Evolutionary conservation across 30 jellyfish, hydroid and myxozoan genomes (phyloP).

Genomic region (Hydractinia echinata): DNA sequence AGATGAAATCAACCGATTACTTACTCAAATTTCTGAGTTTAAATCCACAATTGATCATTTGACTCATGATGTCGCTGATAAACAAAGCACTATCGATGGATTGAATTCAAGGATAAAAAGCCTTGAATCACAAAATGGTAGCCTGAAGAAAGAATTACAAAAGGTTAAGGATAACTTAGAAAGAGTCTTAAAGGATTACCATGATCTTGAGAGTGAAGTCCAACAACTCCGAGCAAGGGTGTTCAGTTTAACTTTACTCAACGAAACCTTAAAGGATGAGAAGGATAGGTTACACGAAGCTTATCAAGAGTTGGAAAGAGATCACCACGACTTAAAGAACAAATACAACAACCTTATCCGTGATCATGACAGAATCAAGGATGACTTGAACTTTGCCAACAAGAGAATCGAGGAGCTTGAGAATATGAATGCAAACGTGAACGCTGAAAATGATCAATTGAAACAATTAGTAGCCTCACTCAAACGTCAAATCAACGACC

Average conservation of each 20-base stretch:
- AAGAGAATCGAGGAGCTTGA: conserved; percentile 72
- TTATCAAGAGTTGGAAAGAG: conserved; percentile 55
- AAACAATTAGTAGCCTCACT: conserved; percentile 47
- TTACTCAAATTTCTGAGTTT: conserved; percentile 53
- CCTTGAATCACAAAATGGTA: conserved; percentile 47
- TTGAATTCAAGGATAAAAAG: conserved; percentile 55
- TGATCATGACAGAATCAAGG: conserved; percentile 58
- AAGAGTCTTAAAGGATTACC: conserved; percentile 41
- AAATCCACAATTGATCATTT: conserved; percentile 54
- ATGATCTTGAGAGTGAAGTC: conserved; percentile 62
- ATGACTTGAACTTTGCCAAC: conserved; percentile 63
- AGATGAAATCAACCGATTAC: conserved; percentile 67
- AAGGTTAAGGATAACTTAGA: conserved; percentile 47
- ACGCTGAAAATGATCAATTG: conserved; percentile 57
- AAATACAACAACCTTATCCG: conserved; percentile 60
- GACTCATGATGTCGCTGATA: conserved; percentile 64
- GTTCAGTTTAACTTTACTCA: conserved; percentile 44
- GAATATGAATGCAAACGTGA: conserved; percentile 53
- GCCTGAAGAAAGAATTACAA: conserved; percentile 66
- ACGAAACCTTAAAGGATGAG: conserved; percentile 75
- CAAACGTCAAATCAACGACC: conserved; percentile 60
- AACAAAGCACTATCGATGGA: conserved; percentile 46
- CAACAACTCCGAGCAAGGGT: conserved; percentile 52
- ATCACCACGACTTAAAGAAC: conserved; percentile 59
- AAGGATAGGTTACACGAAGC: conserved; percentile 68